Base-by-base conservation (phyloP, 2,888 invertebrate genomes). In the Tipula confusa region DNA sequence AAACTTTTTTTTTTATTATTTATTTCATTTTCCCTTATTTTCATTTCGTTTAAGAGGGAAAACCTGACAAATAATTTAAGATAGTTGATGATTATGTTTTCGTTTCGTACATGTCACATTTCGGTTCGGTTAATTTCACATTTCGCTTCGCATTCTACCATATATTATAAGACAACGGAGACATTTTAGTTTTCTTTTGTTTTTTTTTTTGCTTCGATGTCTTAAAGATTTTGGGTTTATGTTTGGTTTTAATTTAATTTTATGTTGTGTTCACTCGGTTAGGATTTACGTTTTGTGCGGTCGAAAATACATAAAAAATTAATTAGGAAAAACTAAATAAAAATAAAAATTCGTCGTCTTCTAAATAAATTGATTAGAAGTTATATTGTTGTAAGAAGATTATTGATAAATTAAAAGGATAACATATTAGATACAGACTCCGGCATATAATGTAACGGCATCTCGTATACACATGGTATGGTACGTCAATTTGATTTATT, bases 161-260 rank as follows among this genome's bases (percentile, higher is more conserved):
- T 13, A 9, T 38, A 13, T n/a, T n/a, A 1, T 38, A 64, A 18
- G 64, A 1, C 2, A 24, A 64, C 7, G 24, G 64, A 43, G 2
- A 24, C 43, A 15, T 13, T 24, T 9, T 24, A n/a, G n/a, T 64
- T 24, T 64, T 9, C 64, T 64, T n/a, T n/a, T n/a, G n/a, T n/a
- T n/a, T n/a, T n/a, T n/a, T n/a, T n/a, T n/a, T n/a, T n/a, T n/a
- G n/a, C n/a, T n/a, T n/a, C n/a, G n/a, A n/a, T 64, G 24, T 64
- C 64, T 18, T 64, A 64, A 64, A 11, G 64, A 64, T 64, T n/a
- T 64, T 64, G 24, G 64, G 64, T 64, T 64, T 64, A 64, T 64
- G 64, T 64, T 64, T 64, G 64, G 64, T 24, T 24, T 24, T 64
- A 64, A 64, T 64, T 64, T 64, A 64, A 64, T 64, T 64, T 64